phyloP scores from a whole-genome alignment of 92 coral and sea anemone genomes.

The Muricea muricata region DNA sequence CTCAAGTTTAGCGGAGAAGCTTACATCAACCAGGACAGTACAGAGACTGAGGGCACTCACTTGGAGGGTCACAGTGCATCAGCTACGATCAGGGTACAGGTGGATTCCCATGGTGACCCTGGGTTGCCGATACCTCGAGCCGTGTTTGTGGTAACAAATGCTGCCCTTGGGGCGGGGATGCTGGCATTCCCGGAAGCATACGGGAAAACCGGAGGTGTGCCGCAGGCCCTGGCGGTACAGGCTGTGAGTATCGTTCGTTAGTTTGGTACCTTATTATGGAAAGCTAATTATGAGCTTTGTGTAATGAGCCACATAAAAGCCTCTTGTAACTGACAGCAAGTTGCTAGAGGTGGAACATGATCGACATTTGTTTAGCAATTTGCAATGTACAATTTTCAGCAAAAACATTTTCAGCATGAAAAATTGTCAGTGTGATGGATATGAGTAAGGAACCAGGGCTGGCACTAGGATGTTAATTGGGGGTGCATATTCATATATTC shows the following conservation, averaged over 20 bases:
- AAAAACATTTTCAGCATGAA: too few species aligned
- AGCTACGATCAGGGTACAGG: background rate
- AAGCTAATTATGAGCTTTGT: background rate
- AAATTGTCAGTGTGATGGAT: too few species aligned
- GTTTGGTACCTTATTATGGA: background rate
- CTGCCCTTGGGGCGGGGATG: conserved; percentile 94
- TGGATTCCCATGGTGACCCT: background rate
- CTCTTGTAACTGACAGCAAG: too few species aligned
- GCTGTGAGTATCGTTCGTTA: conserved; percentile 62
- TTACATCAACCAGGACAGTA: background rate
- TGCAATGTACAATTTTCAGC: too few species aligned
- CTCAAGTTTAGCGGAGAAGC: background rate
- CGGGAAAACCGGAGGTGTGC: conserved; percentile 85
- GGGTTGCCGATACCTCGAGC: conserved; percentile 89
- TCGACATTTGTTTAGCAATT: too few species aligned
- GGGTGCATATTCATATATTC: too few species aligned
- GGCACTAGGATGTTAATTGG: too few species aligned
- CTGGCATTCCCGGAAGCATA: conserved; percentile 94
- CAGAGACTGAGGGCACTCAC: background rate
- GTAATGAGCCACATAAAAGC: too few species aligned
- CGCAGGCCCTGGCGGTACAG: conserved; percentile 73
- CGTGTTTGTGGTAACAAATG: conserved; percentile 82
- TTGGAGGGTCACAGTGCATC: background rate
- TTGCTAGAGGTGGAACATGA: too few species aligned
- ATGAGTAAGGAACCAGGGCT: too few species aligned